phyloP scores from a whole-genome alignment of 2,797 vertebrate genomes.

The Etheostoma perlongum region DNA sequence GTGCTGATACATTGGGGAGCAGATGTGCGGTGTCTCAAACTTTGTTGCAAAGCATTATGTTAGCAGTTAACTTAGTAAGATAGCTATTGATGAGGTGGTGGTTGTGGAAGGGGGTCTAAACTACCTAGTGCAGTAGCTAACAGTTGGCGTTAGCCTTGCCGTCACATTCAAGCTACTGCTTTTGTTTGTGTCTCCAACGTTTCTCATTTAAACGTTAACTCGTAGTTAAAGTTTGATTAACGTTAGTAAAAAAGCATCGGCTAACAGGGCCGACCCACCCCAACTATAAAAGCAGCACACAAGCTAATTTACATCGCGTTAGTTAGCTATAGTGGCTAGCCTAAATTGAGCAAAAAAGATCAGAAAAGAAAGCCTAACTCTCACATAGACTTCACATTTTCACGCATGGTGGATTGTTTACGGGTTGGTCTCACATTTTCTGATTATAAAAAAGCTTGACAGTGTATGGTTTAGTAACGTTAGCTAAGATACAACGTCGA shows the following conservation, averaged over 20 bases:
- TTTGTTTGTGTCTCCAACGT: background rate
- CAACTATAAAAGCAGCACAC: conserved; percentile 15
- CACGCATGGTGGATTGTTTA: background rate
- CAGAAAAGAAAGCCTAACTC: conserved; percentile 26
- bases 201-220: background rate
- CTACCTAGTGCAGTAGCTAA: conserved; percentile 13
- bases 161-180: background rate
- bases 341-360: conserved; percentile 11
- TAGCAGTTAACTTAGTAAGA: background rate
- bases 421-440: accelerated
- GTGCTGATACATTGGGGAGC: background rate
- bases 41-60: conserved; percentile 51
- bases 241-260: conserved; percentile 1
- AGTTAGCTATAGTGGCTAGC: conserved; percentile 52
- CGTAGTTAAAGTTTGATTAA: background rate
- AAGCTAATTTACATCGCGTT: background rate
- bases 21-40: conserved; percentile 52
- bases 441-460: background rate
- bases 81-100: background rate
- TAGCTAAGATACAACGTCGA: conserved; percentile 37
- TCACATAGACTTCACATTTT: conserved; percentile 1
- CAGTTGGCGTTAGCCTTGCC: background rate
- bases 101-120: background rate
- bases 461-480: background rate
- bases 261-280: conserved; percentile 35